phyloP scores from a whole-genome alignment of 2,888 invertebrate genomes.

The Synanthedon formicaeformis region DNA sequence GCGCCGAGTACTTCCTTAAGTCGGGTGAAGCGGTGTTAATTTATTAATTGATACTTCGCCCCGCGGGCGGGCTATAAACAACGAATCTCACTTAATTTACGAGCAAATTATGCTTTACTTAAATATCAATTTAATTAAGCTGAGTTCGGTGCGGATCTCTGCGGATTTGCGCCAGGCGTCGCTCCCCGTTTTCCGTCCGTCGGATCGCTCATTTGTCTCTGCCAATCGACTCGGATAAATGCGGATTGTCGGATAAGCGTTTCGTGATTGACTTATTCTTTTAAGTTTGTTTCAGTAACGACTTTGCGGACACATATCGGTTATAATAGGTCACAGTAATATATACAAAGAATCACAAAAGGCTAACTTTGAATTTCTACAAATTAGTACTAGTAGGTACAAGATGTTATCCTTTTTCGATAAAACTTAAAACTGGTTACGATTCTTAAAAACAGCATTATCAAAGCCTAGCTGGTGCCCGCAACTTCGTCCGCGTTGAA shows the following conservation, averaged over 20 bases:
- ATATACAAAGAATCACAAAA: too few relatives aligned
- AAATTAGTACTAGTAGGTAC: too few relatives aligned
- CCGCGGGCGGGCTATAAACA: slow-evolving; percentile 59
- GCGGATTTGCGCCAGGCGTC: slow-evolving; percentile 35
- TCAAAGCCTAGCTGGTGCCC: too few relatives aligned
- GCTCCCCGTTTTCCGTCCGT: slow-evolving; percentile 1
- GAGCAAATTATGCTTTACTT: slow-evolving; percentile 69
- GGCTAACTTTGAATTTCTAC: too few relatives aligned
- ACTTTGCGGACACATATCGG: too few relatives aligned
- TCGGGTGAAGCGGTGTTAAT: slow-evolving; percentile 58
- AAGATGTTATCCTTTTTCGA: too few relatives aligned
- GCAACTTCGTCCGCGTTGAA: too few relatives aligned
- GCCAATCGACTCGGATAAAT: slow-evolving; percentile 29
- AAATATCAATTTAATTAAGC: slow-evolving; percentile 72
- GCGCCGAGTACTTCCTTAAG: slow-evolving; percentile 48
- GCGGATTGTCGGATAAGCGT: neutral
- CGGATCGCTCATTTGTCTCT: slow-evolving; percentile 46
- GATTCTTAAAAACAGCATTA: too few relatives aligned
- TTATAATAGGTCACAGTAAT: too few relatives aligned
- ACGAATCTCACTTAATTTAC: slow-evolving; percentile 68
- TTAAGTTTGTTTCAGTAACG: too few relatives aligned
- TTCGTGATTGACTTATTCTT: slow-evolving; percentile 2
- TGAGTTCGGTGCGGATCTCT: slow-evolving; percentile 48
- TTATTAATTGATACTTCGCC: slow-evolving; percentile 66
- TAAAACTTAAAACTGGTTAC: too few relatives aligned